Evolutionary conservation across 1,140 invertebrate species (phyloP).

Genomic region (Hetaerina americana): DNA sequence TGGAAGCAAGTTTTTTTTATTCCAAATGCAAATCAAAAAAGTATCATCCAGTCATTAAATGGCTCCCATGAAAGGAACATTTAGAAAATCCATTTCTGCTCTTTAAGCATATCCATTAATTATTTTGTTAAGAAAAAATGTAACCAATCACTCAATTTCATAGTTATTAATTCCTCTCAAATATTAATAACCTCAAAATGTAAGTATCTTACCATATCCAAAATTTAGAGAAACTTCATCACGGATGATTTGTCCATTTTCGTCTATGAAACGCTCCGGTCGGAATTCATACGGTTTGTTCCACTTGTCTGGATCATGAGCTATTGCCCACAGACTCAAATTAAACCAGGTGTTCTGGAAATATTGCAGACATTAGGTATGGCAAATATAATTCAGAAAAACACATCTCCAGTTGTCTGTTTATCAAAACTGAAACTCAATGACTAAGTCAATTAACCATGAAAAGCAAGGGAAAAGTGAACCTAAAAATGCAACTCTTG

Average conservation of each 20-base stretch:
- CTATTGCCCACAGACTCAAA: constrained; percentile 27
- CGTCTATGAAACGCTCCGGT: constrained; percentile 12
- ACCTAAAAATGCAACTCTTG: too few relatives aligned
- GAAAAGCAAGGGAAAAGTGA: too few relatives aligned
- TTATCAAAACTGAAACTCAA: neutral
- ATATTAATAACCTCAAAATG: neutral
- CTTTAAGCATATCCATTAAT: too few relatives aligned
- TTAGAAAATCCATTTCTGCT: too few relatives aligned
- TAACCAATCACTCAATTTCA: too few relatives aligned
- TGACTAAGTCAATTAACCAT: neutral
- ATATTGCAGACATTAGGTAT: too few relatives aligned
- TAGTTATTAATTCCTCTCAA: neutral
- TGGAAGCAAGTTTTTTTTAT: too few relatives aligned
- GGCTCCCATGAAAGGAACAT: too few relatives aligned
- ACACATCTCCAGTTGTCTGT: neutral
- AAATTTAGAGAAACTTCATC: constrained; percentile 7
- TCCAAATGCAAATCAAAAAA: too few relatives aligned
- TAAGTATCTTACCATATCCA: constrained; percentile 9
- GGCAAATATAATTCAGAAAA: neutral
- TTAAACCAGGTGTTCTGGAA: constrained; percentile 25
- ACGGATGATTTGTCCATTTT: constrained; percentile 9
- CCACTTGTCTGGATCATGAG: constrained; percentile 28
- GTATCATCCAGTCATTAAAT: too few relatives aligned
- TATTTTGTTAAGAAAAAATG: too few relatives aligned
- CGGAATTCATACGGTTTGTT: constrained; percentile 14